phyloP scores from a whole-genome alignment of 2,113 vertebrate species.

The Anolis sagrei region DNA sequence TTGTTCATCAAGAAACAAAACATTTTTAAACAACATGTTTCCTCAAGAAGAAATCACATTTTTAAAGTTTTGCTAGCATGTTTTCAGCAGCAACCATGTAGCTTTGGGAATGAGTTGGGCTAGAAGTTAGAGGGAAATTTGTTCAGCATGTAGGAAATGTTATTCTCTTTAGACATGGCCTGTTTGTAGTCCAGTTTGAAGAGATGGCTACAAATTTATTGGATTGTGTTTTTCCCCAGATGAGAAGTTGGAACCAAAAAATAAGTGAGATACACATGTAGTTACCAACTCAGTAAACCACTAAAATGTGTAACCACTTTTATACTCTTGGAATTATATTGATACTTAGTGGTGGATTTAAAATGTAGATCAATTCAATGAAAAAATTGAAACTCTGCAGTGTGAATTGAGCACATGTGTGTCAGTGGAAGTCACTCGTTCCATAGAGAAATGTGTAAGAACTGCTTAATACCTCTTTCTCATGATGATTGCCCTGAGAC shows the following conservation, averaged over 20 bases:
- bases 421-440: slow-evolving; percentile 34
- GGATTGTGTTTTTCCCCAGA: slow-evolving; percentile 40
- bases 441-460: slow-evolving; percentile 8
- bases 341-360: slow-evolving; percentile 22
- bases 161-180: slow-evolving; percentile 59
- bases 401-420: not conserved
- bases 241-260: slow-evolving; percentile 57
- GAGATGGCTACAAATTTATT: slow-evolving; percentile 19
- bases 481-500: slow-evolving; percentile 27
- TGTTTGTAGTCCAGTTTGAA: slow-evolving; percentile 38
- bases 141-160: slow-evolving; percentile 49
- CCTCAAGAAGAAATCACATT: slow-evolving; percentile 10
- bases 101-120: slow-evolving; percentile 33
- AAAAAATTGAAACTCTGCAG: slow-evolving; percentile 14
- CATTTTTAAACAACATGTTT: not conserved
- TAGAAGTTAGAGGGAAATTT: slow-evolving; percentile 56
- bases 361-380: slow-evolving; percentile 8
- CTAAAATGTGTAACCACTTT: slow-evolving; percentile 13
- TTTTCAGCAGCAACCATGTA: slow-evolving; percentile 65
- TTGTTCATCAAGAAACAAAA: slow-evolving; percentile 1
- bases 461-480: slow-evolving; percentile 32
- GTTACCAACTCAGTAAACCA: slow-evolving; percentile 41
- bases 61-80: slow-evolving; percentile 47
- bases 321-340: slow-evolving; percentile 31
- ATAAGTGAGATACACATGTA: slow-evolving; percentile 25